These are phyloP conservation scores for Dipus sagitta DNA, from an alignment of 2,797 vertebrate species.

Conservation along the genomic window DNA sequence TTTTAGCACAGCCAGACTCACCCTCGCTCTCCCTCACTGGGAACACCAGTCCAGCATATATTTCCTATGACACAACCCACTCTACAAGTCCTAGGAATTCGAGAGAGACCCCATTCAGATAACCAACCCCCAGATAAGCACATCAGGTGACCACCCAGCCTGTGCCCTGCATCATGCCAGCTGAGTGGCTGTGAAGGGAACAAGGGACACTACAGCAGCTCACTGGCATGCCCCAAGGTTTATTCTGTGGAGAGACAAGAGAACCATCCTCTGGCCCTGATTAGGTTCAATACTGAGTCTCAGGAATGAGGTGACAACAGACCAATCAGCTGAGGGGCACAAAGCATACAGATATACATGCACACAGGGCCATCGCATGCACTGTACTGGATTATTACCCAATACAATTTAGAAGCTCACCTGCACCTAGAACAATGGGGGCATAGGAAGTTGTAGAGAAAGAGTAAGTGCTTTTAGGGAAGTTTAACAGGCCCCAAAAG, in stretches of 20 bases:
- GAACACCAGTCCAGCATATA: background rate
- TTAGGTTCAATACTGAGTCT: background rate
- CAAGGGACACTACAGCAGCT: background rate
- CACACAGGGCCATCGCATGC: rapidly evolving
- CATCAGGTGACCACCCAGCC: background rate
- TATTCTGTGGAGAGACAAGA: background rate
- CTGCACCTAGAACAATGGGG: background rate
- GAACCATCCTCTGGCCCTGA: background rate
- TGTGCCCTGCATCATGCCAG: background rate
- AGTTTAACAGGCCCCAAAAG: background rate
- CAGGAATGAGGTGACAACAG: background rate
- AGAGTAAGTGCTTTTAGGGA: background rate
- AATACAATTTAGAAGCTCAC: background rate
- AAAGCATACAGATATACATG: background rate
- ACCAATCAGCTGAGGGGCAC: background rate
- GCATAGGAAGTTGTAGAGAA: background rate
- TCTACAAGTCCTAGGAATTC: background rate
- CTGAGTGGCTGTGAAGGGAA: background rate
- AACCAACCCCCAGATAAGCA: constrained; percentile 18
- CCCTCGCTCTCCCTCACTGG: background rate
- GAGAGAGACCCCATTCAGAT: constrained; percentile 50
- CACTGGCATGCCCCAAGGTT: background rate
- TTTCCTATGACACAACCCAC: background rate
- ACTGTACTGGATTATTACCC: background rate
- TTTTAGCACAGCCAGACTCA: background rate